A percentile compares a stretch with the other conserved stretches of the same genome.
phyloP scores from a whole-genome alignment of 2,888 invertebrate species.

The Stomorhina lunata region DNA sequence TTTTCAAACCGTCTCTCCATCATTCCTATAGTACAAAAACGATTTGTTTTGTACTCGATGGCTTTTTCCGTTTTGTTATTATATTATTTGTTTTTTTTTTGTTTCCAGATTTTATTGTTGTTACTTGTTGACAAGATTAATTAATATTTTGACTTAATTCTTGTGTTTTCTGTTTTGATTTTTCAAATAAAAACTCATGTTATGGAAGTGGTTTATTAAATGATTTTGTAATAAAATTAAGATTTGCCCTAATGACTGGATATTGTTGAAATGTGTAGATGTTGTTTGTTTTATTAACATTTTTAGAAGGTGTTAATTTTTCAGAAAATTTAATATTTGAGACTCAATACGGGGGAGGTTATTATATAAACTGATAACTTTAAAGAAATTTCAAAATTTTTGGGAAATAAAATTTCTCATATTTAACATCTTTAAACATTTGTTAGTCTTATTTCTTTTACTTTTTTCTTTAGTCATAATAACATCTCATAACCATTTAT shows the following conservation, averaged over 20 bases:
- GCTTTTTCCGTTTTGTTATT: not conserved
- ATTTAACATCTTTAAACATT: no score
- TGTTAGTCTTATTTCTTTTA: no score
- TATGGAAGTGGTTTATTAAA: not conserved
- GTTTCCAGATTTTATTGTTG: constrained; percentile 8
- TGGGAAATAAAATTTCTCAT: no score
- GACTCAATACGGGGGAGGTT: not conserved
- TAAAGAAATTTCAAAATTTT: no score
- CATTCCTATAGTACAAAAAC: not conserved
- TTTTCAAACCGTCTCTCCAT: not conserved
- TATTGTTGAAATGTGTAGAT: constrained; percentile 48
- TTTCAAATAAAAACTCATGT: constrained; percentile 25
- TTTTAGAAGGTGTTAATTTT: constrained; percentile 43
- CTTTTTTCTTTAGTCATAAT: no score
- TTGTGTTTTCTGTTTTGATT: constrained; percentile 30
- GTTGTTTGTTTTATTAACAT: not conserved
- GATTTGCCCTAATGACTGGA: constrained; percentile 2
- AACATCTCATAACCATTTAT: not conserved
- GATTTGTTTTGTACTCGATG: not conserved
- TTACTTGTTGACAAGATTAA: constrained; percentile 76
- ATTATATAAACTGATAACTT: no score
- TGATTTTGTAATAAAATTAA: constrained; percentile 56
- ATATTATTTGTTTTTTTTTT: not conserved
- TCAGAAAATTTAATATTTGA: not conserved
- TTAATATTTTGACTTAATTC: constrained; percentile 63